Percentiles rank a stretch among this genome's conserved stretches.
Conservation (phyloP, 1,140 invertebrate species). For the Aphaenogaster ashmeadi region DNA sequence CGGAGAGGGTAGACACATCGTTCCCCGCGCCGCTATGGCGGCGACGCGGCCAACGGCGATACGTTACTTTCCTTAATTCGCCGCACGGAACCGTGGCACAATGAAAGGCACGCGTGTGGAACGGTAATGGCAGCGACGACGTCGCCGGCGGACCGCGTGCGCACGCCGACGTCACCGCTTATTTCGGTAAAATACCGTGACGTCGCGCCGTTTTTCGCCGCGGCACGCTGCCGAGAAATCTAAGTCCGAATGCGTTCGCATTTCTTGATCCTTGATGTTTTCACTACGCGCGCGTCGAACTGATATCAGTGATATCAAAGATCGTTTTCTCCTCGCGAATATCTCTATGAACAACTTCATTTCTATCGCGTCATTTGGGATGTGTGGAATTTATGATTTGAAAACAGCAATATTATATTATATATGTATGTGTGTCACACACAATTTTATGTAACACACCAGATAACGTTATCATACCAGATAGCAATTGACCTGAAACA, state of each 20-base stretch:
- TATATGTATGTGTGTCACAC: not conserved
- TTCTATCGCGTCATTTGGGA: not conserved
- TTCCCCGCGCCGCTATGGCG: constrained; percentile 38
- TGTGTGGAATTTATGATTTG: not conserved
- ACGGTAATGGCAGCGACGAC: constrained; percentile 37
- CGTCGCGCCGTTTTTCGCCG: constrained; percentile 13
- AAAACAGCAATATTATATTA: not conserved
- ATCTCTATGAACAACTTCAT: not conserved
- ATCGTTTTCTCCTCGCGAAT: not conserved
- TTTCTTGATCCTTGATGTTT: not conserved
- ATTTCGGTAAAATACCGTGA: constrained; percentile 44
- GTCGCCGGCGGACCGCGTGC: not conserved
- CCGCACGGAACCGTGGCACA: constrained; percentile 74
- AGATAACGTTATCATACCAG: not conserved
- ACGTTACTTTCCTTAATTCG: constrained; percentile 77
- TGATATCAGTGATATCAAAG: not conserved
- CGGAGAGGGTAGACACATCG: constrained; percentile 63
- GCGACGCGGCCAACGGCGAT: constrained; percentile 68
- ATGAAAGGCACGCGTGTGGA: constrained; percentile 69
- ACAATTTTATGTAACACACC: not conserved
- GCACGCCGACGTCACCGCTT: constrained; percentile 43
- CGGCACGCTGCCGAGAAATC: constrained; percentile 15
- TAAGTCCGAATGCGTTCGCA: not conserved
- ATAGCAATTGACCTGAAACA: not conserved
- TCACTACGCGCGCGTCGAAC: not conserved